Evolutionary conservation across 2,888 invertebrate species (phyloP), one percentile per base, ranked within the genome.

Genomic region (Erynnis tages): DNA sequence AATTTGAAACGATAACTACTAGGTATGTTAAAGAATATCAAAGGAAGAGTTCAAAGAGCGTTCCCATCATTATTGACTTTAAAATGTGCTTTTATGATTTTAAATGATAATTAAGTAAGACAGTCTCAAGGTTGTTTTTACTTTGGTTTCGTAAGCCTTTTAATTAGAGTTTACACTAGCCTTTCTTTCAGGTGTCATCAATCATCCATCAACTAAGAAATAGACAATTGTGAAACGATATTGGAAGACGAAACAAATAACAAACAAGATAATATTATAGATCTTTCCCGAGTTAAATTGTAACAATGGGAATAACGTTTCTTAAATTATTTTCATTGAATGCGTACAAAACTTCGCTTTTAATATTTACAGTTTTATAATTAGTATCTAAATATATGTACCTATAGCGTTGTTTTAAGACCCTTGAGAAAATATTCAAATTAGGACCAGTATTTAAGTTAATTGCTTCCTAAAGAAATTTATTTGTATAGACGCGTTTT

Each of bases 231-330:
- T 53, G 34, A 54, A 65, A 63, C 58, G 47, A 59, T 61, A 68
- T 67, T 84, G 84, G 83, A 84, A 85, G 85, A 86, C 84, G 47
- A 76, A 79, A 75, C 64, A 73, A 81, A 80, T 67, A 47, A 65
- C 61, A 59, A 74, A 73, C 62, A 55, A 65, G 63, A 34, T 23
- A 14, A 45, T 34, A 14, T 37, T 13, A 45, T 27, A 34, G 54
- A 64, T 58, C 50, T 57, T 55, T 59, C 60, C 56, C 66, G 56
- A 61, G 40, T 61, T 60, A 61, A 60, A 67, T 59, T 53, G 49
- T 67, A 59, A 61, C 61, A 60, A 63, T 65, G 65, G 62, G 66
- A 56, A 60, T 65, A 70, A 66, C 64, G 61, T 62, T 72, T 67
- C 60, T 63, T 61, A 65, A 67, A 61, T 65, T 65, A 72, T 70